Evolutionary conservation across 2,113 vertebrate genomes (phyloP).

Genomic region (Aptenodytes forsteri): DNA sequence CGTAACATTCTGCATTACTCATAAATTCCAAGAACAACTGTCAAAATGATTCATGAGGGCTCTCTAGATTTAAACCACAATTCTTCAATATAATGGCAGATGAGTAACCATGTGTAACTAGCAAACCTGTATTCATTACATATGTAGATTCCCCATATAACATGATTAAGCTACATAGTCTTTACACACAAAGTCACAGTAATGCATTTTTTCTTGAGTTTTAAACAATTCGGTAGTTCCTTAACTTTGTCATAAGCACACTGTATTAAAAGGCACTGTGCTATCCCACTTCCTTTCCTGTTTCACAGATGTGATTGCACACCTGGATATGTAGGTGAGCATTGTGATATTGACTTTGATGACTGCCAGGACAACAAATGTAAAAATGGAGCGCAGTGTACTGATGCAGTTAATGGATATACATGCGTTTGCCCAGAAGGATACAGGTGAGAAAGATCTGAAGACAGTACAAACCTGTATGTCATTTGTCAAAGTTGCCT

Average conservation of each 20-base stretch:
- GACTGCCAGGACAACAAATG: conserved; percentile 96
- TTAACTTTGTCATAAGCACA: background rate
- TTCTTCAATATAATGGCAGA: background rate
- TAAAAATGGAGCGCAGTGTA: conserved; percentile 91
- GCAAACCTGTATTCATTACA: background rate
- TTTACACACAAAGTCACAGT: background rate
- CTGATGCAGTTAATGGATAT: conserved; percentile 93
- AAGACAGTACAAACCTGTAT: background rate
- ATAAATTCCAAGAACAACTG: background rate
- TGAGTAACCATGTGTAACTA: background rate
- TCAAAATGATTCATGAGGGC: conserved; percentile 22
- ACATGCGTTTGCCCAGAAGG: conserved; percentile 92
- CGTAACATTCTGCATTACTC: background rate
- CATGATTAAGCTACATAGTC: background rate
- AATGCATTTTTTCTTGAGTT: background rate
- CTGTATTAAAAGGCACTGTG: background rate
- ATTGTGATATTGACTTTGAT: conserved; percentile 90
- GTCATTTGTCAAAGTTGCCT: background rate
- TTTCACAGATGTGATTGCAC: conserved; percentile 91
- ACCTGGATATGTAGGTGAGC: conserved; percentile 91
- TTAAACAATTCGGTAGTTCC: background rate
- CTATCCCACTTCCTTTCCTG: background rate
- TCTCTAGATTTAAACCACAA: background rate
- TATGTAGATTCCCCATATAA: background rate
- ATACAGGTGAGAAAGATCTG: conserved; percentile 82